Percentiles rank a stretch among this genome's conserved stretches.
phyloP scores from a whole-genome alignment of 2,888 invertebrate species.

The Platerodrilus igneus region DNA sequence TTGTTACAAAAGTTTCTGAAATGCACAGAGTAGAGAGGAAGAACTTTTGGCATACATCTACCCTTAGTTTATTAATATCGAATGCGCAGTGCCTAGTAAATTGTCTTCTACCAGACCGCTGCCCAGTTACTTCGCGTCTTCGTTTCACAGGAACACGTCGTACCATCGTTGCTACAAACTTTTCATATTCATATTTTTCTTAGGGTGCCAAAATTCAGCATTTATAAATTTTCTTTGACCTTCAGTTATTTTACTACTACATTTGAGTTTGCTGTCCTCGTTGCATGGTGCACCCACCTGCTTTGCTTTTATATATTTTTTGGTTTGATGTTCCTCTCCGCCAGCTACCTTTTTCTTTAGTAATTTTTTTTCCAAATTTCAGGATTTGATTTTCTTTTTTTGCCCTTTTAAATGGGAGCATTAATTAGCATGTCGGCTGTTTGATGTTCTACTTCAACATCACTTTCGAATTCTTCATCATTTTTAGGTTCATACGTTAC shows the following conservation, averaged over 20 bases:
- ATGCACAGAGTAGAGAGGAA: constrained; percentile 2
- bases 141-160: constrained; percentile 1
- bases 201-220: constrained; percentile 3
- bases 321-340: constrained; percentile 1
- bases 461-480: too few relatives aligned
- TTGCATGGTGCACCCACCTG: too few relatives aligned
- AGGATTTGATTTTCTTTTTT: too few relatives aligned
- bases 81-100: background rate
- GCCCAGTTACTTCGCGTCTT: background rate
- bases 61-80: constrained; percentile 4
- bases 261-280: constrained; percentile 1
- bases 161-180: constrained; percentile 6
- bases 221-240: constrained; percentile 1
- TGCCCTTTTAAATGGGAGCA: too few relatives aligned
- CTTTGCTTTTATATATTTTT: background rate
- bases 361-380: background rate
- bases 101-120: constrained; percentile 1
- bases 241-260: background rate
- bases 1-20: constrained; percentile 5
- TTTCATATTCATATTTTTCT: constrained; percentile 5
- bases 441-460: too few relatives aligned
- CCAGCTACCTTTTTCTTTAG: background rate
- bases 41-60: constrained; percentile 1
- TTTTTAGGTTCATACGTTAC: too few relatives aligned
- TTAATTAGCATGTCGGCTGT: too few relatives aligned